These are phyloP conservation scores for Montipora efflorescens DNA, from an alignment of 64 coral and sea anemone genomes.

Conservation along the genomic window DNA sequence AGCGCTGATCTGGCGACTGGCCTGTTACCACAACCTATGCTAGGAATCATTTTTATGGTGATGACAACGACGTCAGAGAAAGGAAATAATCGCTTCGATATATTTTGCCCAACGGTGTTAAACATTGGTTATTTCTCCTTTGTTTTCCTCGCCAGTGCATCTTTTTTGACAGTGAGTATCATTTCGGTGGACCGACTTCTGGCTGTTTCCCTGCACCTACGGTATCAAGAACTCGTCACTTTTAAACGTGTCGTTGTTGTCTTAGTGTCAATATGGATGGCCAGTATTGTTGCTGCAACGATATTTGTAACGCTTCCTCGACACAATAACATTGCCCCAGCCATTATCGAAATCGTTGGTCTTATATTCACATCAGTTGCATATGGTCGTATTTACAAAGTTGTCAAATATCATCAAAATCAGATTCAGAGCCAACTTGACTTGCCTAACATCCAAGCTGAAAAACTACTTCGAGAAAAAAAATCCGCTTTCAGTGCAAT, in stretches of 20 bases:
- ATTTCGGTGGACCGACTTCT: conserved; percentile 60
- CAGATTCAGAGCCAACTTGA: conserved; percentile 31
- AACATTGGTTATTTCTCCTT: background rate
- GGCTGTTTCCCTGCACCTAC: conserved; percentile 23
- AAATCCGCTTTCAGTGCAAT: conserved; percentile 15
- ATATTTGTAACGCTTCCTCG: background rate
- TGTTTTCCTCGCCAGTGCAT: conserved; percentile 6
- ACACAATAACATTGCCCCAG: background rate
- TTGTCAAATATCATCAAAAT: conserved; percentile 28
- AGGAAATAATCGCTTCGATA: background rate
- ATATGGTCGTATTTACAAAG: conserved; percentile 12
- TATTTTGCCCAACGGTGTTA: background rate
- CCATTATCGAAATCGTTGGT: background rate
- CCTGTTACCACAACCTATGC: background rate
- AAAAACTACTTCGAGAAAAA: background rate
- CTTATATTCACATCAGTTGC: conserved; percentile 18
- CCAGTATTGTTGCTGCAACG: background rate
- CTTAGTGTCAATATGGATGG: conserved; percentile 22
- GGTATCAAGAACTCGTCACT: conserved; percentile 59
- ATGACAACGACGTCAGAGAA: background rate
- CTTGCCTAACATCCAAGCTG: background rate
- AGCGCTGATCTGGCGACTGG: conserved; percentile 41
- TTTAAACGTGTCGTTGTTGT: background rate
- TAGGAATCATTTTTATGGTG: background rate
- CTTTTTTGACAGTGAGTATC: conserved; percentile 14